Evolutionary conservation across 2,113 vertebrate genomes (phyloP).

Genomic region (Piaya cayana): DNA sequence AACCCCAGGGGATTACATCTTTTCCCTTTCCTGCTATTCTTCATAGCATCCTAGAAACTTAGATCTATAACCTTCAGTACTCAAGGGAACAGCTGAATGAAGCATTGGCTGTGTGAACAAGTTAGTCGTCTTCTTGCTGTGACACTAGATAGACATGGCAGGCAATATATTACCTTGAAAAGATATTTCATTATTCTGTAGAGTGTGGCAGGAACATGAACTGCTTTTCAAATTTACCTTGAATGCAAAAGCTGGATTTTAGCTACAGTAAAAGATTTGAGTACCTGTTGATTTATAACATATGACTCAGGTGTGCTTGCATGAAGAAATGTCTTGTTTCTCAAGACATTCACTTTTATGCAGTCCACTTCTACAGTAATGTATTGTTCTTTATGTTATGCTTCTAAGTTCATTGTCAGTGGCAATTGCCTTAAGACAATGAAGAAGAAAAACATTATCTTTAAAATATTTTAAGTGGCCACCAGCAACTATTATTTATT

Average conservation of each 20-base stretch:
- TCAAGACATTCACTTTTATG: not conserved
- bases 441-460: not conserved
- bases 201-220: not conserved
- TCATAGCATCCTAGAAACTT: not conserved
- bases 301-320: not conserved
- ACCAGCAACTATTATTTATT: not conserved
- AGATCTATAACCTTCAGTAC: not conserved
- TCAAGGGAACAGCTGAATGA: not conserved
- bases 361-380: not conserved
- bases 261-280: not conserved
- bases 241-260: not conserved
- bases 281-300: not conserved
- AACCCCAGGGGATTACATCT: not conserved
- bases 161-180: not conserved
- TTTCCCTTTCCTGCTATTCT: not conserved
- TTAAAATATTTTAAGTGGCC: not conserved
- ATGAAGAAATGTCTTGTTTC: not conserved
- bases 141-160: not conserved
- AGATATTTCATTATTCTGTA: not conserved
- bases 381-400: not conserved
- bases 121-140: not conserved
- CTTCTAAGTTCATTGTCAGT: not conserved
- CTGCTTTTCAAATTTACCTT: not conserved
- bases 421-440: not conserved
- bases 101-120: not conserved